Evolutionary conservation across 1,140 invertebrate genomes (phyloP).

Genomic region (Campoletis sonorensis): DNA sequence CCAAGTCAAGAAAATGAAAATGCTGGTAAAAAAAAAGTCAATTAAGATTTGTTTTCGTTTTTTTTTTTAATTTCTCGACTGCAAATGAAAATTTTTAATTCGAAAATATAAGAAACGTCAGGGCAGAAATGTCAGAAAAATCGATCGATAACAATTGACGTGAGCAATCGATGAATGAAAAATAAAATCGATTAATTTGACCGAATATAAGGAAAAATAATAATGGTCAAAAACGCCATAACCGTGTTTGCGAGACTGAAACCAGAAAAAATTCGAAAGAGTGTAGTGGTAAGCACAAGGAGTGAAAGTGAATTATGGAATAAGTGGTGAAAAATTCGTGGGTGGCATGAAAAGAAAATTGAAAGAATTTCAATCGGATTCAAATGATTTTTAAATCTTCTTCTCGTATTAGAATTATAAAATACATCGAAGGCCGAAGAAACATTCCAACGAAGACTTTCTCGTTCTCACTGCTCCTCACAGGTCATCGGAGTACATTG

Average conservation of each 20-base stretch:
- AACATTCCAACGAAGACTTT: constrained; percentile 62
- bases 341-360: background rate
- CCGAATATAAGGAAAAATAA: background rate
- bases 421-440: constrained; percentile 60
- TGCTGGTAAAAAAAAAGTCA: too few relatives aligned
- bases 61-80: too few relatives aligned
- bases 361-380: background rate
- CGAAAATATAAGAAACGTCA: too few relatives aligned
- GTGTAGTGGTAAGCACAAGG: constrained; percentile 46
- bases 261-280: constrained; percentile 62
- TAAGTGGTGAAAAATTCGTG: background rate
- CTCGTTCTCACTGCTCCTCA: constrained; percentile 52
- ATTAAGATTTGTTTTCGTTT: too few relatives aligned
- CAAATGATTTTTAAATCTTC: too few relatives aligned
- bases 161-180: background rate
- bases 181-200: constrained; percentile 8
- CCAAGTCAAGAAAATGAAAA: too few relatives aligned
- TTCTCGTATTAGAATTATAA: constrained; percentile 62
- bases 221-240: constrained; percentile 71
- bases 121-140: background rate
- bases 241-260: constrained; percentile 72
- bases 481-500: constrained; percentile 58
- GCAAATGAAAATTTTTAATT: too few relatives aligned
- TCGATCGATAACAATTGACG: background rate
- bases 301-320: constrained; percentile 21